Evolutionary conservation across 2,888 invertebrate genomes (phyloP).

Genomic region (Caenorhabditis parvicauda): DNA sequence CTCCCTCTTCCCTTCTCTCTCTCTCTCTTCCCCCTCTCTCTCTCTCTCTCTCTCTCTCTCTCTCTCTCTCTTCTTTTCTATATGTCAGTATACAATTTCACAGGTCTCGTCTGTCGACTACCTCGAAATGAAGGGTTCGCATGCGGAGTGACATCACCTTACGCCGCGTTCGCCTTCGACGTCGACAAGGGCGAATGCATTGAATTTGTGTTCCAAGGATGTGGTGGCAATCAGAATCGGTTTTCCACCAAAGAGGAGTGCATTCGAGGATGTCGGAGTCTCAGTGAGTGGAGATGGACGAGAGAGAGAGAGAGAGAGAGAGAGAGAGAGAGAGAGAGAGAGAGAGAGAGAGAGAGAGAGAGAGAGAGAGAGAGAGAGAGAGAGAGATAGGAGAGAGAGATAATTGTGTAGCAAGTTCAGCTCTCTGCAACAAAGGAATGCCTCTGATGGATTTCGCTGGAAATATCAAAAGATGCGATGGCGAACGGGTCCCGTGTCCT

Average conservation of each 20-base stretch:
- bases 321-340: neutral
- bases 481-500: conserved; percentile 45
- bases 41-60: neutral
- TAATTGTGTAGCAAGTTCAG: conserved; percentile 12
- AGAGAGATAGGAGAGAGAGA: no score
- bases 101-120: conserved; percentile 43
- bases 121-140: conserved; percentile 42
- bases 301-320: neutral
- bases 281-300: conserved; percentile 18
- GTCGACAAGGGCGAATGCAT: conserved; percentile 43
- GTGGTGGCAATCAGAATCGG: conserved; percentile 53
- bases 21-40: neutral
- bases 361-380: no score
- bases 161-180: conserved; percentile 46
- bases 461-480: conserved; percentile 49
- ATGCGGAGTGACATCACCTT: conserved; percentile 40
- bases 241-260: conserved; percentile 44
- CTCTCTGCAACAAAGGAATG: conserved; percentile 46
- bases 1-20: conserved; percentile 8
- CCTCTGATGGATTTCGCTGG: conserved; percentile 54
- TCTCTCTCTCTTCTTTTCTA: neutral
- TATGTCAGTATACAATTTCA: no score
- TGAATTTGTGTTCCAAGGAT: conserved; percentile 49
- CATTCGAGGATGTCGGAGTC: conserved; percentile 39
- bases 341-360: neutral